Conservation (phyloP, 2,888 invertebrate genomes). For the Eupithecia vulgata region DNA sequence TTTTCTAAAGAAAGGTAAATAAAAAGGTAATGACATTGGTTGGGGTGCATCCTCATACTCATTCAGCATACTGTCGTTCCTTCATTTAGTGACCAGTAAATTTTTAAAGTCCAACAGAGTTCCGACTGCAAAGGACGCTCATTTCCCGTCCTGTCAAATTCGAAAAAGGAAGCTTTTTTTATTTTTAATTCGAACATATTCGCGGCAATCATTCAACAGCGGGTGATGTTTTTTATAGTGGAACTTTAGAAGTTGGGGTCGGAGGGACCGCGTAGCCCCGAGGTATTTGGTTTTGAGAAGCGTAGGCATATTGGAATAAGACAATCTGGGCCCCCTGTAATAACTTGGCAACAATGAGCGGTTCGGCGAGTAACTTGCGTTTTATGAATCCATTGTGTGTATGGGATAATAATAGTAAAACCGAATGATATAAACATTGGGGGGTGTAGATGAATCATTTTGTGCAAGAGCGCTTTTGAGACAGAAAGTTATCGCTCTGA, state of each 20-base stretch:
- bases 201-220: slow-evolving; percentile 56
- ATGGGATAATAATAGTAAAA: slow-evolving; percentile 40
- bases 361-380: slow-evolving; percentile 42
- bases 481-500: not conserved
- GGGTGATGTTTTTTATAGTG: slow-evolving; percentile 57
- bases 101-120: not conserved
- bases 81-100: not conserved
- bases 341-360: slow-evolving; percentile 54
- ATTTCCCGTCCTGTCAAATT: slow-evolving; percentile 57
- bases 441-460: slow-evolving; percentile 24
- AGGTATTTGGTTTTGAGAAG: slow-evolving; percentile 74
- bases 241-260: slow-evolving; percentile 51
- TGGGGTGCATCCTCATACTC: no score
- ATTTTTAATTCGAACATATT: slow-evolving; percentile 82
- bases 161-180: slow-evolving; percentile 56
- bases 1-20: not conserved
- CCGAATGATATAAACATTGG: slow-evolving; percentile 35
- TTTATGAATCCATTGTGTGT: slow-evolving; percentile 46
- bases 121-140: slow-evolving; percentile 48
- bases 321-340: slow-evolving; percentile 70
- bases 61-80: not conserved
- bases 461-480: not conserved
- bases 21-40: not conserved
- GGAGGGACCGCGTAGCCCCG: slow-evolving; percentile 64
- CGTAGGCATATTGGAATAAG: slow-evolving; percentile 74